Conservation (phyloP, 2,113 vertebrate species). For the Eleginops maclovinus region DNA sequence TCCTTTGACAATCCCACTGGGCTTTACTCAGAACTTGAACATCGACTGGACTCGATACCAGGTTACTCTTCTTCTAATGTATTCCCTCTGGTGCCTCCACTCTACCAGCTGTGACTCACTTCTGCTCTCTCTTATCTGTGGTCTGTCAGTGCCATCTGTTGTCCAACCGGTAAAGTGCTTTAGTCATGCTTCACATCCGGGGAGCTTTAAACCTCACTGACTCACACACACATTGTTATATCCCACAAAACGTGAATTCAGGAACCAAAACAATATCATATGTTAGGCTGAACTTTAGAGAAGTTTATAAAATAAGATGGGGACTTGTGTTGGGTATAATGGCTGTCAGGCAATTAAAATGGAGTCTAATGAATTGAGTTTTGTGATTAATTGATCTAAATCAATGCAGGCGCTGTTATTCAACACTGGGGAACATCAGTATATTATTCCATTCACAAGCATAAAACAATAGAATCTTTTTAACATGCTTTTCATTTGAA, state of each 20-base stretch:
- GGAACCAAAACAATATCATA: not conserved
- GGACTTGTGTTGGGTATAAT: too few relatives aligned
- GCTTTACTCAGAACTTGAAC: slow-evolving; percentile 91
- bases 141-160: slow-evolving; percentile 62
- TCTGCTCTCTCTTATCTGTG: not conserved
- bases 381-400: too few relatives aligned
- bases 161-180: slow-evolving; percentile 34
- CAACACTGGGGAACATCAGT: too few relatives aligned
- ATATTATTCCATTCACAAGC: too few relatives aligned
- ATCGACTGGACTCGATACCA: slow-evolving; percentile 98
- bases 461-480: too few relatives aligned
- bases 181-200: not conserved
- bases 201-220: not conserved
- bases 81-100: not conserved
- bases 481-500: too few relatives aligned
- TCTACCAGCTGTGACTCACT: not conserved
- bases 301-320: not conserved
- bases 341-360: too few relatives aligned
- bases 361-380: too few relatives aligned
- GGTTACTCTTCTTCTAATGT: slow-evolving; percentile 76
- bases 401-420: too few relatives aligned
- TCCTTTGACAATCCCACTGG: slow-evolving; percentile 92
- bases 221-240: not conserved
- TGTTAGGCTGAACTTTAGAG: not conserved
- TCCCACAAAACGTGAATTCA: slow-evolving; percentile 1